Evolutionary conservation across 2,888 invertebrate genomes (phyloP).

Genomic region (Trypoxylon attenuatum): DNA sequence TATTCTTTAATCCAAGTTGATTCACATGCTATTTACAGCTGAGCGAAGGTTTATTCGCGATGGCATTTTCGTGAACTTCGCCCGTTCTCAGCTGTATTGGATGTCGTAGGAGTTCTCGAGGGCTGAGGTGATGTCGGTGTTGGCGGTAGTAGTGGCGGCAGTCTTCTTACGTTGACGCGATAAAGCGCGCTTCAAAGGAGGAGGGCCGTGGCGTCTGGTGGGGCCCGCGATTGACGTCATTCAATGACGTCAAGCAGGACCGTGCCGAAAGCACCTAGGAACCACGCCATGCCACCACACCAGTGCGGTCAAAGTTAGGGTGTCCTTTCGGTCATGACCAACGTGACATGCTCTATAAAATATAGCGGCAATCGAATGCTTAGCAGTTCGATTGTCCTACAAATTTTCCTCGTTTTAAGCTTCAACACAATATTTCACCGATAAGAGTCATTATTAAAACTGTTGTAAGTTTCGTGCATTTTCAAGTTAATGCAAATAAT

Average conservation of each 20-base stretch:
- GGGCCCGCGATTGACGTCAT: conserved; percentile 70
- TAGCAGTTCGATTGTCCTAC: no score
- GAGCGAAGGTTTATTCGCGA: conserved; percentile 13
- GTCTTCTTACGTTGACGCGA: conserved; percentile 53
- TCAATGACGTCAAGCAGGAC: conserved; percentile 69
- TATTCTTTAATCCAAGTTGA: no score
- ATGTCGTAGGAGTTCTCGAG: conserved; percentile 37
- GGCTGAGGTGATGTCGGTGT: conserved; percentile 31
- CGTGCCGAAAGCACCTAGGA: conserved; percentile 53
- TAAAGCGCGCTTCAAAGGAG: conserved; percentile 45
- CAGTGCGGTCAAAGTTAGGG: no score
- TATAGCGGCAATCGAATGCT: no score
- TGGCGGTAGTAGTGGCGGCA: conserved; percentile 12
- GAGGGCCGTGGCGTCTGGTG: conserved; percentile 38
- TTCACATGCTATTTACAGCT: no score
- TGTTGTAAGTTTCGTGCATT: no score
- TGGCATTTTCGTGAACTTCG: conserved; percentile 40
- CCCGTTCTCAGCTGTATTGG: conserved; percentile 34
- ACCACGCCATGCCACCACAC: conserved; percentile 41
- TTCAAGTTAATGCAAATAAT: no score
- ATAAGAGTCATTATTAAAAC: no score
- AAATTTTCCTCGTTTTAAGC: no score
- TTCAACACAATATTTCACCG: no score
- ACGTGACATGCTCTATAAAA: no score
- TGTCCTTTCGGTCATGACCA: background rate